Evolutionary conservation across 2,797 vertebrate species (phyloP).

Genomic region (Myotis findleyi): DNA sequence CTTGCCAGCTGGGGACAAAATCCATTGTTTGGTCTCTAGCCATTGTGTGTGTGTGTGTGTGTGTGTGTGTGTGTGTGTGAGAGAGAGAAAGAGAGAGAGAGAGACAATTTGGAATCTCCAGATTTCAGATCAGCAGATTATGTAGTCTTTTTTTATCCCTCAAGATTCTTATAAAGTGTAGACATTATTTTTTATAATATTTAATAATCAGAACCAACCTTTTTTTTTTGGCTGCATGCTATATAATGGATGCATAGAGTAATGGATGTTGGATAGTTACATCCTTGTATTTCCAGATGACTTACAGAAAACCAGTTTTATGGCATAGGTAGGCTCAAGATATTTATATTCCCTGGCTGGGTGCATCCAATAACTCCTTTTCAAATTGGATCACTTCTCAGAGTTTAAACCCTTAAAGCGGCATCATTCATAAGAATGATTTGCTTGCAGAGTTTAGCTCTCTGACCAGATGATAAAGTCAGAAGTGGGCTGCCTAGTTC

Average conservation of each 20-base stretch:
- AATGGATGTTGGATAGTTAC: not conserved
- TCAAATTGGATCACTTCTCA: slow-evolving; percentile 43
- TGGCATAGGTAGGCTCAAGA: slow-evolving; percentile 13
- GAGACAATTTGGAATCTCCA: slow-evolving; percentile 63
- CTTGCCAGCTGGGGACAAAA: slow-evolving; percentile 73
- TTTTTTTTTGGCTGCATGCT: not conserved
- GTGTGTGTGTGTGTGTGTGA: not conserved
- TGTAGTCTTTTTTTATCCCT: not conserved
- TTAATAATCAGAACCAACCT: not conserved
- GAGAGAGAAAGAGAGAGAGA: not conserved
- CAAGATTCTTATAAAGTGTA: not conserved
- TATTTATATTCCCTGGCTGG: slow-evolving; percentile 55
- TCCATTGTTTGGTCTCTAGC: slow-evolving; percentile 71
- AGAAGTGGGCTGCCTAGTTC: slow-evolving; percentile 53
- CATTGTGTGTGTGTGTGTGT: slow-evolving; percentile 27
- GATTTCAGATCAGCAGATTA: slow-evolving; percentile 62
- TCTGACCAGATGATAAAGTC: slow-evolving; percentile 49
- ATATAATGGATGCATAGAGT: not conserved
- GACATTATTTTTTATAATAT: slow-evolving; percentile 36
- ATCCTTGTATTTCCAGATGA: slow-evolving; percentile 45
- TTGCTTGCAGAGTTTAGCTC: slow-evolving; percentile 60
- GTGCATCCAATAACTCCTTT: slow-evolving; percentile 42
- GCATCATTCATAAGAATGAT: slow-evolving; percentile 43
- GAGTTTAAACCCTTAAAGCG: slow-evolving; percentile 42
- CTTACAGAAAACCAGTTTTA: slow-evolving; percentile 41